Conservation (phyloP, 2,113 vertebrate genomes). For the Pachypanchax playfairii region DNA sequence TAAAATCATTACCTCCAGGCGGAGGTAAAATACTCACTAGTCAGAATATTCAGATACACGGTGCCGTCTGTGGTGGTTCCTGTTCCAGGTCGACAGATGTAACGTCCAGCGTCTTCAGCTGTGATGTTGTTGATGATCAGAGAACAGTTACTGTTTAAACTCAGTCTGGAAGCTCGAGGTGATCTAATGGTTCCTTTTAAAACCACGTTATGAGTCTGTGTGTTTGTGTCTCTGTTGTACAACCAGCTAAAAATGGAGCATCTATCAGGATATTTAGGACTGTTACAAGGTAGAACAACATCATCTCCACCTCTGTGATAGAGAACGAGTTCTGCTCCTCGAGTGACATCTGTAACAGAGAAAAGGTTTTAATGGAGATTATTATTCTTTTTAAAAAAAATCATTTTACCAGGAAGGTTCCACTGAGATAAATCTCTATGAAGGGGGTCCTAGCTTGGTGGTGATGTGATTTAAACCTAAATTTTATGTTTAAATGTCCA, state of each 20-base stretch:
- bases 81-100: background rate
- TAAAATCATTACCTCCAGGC: too few species aligned
- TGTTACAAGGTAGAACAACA: background rate
- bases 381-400: too few species aligned
- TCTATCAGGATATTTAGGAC: background rate
- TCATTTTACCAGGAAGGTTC: too few species aligned
- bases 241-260: background rate
- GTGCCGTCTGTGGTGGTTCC: accelerated
- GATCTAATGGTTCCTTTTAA: accelerated
- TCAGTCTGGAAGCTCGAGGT: conserved; percentile 1
- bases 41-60: background rate
- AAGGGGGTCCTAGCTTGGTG: too few species aligned
- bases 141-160: conserved; percentile 1
- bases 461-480: too few species aligned
- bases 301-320: background rate
- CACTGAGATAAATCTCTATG: too few species aligned
- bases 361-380: too few species aligned
- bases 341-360: background rate
- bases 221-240: background rate
- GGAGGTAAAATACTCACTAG: conserved; percentile 29
- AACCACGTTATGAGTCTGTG: accelerated
- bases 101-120: conserved; percentile 14
- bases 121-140: conserved; percentile 22
- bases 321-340: accelerated
- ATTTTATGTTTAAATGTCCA: too few species aligned